Evolutionary conservation across 2,113 vertebrate genomes (phyloP), one percentile per base, ranked within the genome.

Genomic region (Syngnathus typhle): DNA sequence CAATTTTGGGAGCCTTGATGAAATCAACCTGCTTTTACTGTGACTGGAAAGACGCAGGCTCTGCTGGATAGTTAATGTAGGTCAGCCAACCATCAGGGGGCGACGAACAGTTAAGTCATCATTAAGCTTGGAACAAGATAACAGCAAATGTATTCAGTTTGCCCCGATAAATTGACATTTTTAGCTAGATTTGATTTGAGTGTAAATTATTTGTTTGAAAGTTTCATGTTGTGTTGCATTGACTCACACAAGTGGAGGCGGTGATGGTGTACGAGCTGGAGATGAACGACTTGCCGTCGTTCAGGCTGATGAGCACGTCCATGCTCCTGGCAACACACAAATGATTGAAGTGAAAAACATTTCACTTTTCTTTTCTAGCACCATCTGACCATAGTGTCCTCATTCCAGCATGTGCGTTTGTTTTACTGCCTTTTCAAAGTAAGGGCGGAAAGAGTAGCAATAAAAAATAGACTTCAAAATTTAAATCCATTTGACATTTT

Each of bases 221-320:
- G 21, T 16, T 5, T 44, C 11, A 62, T 12, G 4, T 23, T 10
- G 2, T 36, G 27, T 58, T 27, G 12, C 8, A 19, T 27, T 19
- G 36, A 5, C 96, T 97, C 90, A 98, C 96, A 83, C 96, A 98
- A 37, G 92, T 87, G 1, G 93, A 90, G 12, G 95, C 94, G 0
- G 91, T 93, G 86, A 98, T 92, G 49, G 87, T 92, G 78, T 92
- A 74, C 0, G 94, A 84, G 58, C 89, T 92, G 18, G 93, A 91
- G 73, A 96, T 89, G 73, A 91, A 92, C 38, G 95, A 92, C 10
- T 91, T 91, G 19, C 94, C 95, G 27, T 91, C 77, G 55, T 94
- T 97, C 27, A 97, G 86, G 69, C 95, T 98, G 86, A 98, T 93
- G 47, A 92, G 89, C 67, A 98, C 94, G 2, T 95, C 94, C 80